Evolutionary conservation across 2,797 vertebrate genomes (phyloP).

Genomic region (Phylloscopus collybita): DNA sequence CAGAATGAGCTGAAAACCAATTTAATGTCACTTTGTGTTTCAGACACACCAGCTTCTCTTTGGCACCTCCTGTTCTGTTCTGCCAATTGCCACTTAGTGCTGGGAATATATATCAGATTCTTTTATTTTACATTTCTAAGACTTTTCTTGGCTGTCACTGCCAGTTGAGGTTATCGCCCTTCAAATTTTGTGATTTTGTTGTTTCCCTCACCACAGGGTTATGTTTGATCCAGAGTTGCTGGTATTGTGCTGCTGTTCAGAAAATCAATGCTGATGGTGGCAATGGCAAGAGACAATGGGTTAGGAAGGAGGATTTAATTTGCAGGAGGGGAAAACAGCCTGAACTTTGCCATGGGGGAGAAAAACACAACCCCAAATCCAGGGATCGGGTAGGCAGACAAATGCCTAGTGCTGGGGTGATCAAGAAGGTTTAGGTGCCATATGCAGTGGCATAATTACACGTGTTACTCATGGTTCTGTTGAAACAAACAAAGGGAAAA

Average conservation of each 20-base stretch:
- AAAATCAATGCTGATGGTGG: background rate
- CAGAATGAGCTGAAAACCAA: background rate
- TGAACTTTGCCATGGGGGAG: background rate
- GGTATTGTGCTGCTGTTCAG: background rate
- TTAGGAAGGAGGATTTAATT: background rate
- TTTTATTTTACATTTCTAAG: background rate
- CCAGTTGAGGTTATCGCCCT: background rate
- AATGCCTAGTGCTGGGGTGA: conserved; percentile 10
- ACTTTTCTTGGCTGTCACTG: background rate
- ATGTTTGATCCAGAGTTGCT: background rate
- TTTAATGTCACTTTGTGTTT: conserved; percentile 12
- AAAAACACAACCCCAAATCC: background rate
- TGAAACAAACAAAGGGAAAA: background rate
- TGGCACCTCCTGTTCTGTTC: conserved; percentile 33
- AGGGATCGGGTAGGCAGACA: conserved; percentile 6
- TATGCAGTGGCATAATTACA: background rate
- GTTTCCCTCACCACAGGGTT: background rate
- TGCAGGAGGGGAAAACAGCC: background rate
- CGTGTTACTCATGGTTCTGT: conserved; percentile 27
- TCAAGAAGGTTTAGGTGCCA: background rate
- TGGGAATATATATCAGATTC: background rate
- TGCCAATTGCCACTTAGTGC: conserved; percentile 25
- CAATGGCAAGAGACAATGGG: background rate
- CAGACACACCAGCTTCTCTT: background rate
- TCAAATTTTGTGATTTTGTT: background rate